Base-by-base conservation (phyloP, 1,140 invertebrate genomes). In the Hydropsyche tenuis region DNA sequence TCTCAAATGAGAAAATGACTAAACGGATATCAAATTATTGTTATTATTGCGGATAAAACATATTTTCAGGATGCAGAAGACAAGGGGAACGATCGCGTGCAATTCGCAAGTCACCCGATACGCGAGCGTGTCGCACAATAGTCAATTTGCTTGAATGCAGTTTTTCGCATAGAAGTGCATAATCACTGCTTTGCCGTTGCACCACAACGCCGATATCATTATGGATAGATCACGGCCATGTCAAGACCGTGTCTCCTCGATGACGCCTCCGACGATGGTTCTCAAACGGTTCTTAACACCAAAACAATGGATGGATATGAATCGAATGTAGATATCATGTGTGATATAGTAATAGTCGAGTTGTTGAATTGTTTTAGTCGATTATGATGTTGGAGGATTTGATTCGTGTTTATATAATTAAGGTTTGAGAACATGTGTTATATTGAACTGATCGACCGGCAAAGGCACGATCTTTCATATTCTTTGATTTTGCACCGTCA, bases 161-260 rank as follows among this genome's bases (percentile, higher is more conserved):
- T 66, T 66, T 66, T 66, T 66, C 43, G 65, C 65, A 48, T 60
- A 60, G 56, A 14, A 60, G 23, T 60, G 56, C 56, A 60, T 48
- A 68, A 68, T 48, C 65, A 68, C 23, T 25, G 56, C 23, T 22
- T 3, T 3, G 12, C 4, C 11, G 6, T 56, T 9, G 3, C 16
- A 46, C 23, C 12, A 16, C 14, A 37, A 16, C 30, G 16, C 20
- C 37, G 63, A 68, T 68, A 68, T 68, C 45, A 68, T 68, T 48
- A 48, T 48, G 66, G 66, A 69, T 69, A 74, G 66, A 74, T 74
- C 73, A 74, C 56, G 65, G 73, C 43, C 65, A 22, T 69, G 73
- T 69, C 73, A 63, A 30, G 65, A 63, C 53, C 63, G 51, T 68
- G 64, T 65, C 45, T 23, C 23, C 20, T 23, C 30, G 56, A 42